Base-by-base conservation (phyloP, 2,797 vertebrate genomes). In the Gallinago solitaria region DNA sequence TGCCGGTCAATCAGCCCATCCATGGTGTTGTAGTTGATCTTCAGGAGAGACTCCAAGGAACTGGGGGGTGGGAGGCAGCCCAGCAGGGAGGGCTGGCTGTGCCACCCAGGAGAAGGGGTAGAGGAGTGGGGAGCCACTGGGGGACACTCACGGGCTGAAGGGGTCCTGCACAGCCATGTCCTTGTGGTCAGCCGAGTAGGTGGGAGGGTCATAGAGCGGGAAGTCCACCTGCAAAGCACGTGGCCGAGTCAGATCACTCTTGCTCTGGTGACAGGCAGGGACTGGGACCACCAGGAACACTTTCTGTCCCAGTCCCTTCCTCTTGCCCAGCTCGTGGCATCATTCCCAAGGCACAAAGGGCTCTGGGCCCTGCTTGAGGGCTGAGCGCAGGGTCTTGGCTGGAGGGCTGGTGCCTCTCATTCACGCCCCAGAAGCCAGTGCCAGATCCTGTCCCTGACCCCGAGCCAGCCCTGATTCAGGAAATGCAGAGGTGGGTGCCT, bases 211-310 rank as follows among this genome's bases (percentile, higher is more conserved):
- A 4, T 99, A 99, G 47, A 97, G 97, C 0, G 83, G 96, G 79
- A 99, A 99, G 75, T 98, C 97, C 30, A 97, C 97, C 99, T 99
- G 93, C 6, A 90, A 65, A 67, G 12, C 74, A 47, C 0, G 0
- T 6, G 65, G 74, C 23, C 3, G 1, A 14, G 60, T 93, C 45
- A 61, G n/a, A 4, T 7, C 7, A 28, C 11, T 8, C 23, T 45
- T 25, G 61, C 43, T 59, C 23, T n/a, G 24, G 27, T 2, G 7
- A 19, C 41, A 47, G 23, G 21, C 10, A 54, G 32, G 16, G 37
- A 18, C 32, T 59, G 57, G 41, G 23, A 53, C 3, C 21, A 27
- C 8, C 0, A 0, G 39, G 33, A 19, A 54, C 33, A 4, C 7
- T 64, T 48, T 28, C 20, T 69, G 20, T 27, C 12, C 23, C 28